These are phyloP conservation scores for Arvicanthis niloticus DNA, from an alignment of 2,113 vertebrate genomes.

Conservation along the genomic window DNA sequence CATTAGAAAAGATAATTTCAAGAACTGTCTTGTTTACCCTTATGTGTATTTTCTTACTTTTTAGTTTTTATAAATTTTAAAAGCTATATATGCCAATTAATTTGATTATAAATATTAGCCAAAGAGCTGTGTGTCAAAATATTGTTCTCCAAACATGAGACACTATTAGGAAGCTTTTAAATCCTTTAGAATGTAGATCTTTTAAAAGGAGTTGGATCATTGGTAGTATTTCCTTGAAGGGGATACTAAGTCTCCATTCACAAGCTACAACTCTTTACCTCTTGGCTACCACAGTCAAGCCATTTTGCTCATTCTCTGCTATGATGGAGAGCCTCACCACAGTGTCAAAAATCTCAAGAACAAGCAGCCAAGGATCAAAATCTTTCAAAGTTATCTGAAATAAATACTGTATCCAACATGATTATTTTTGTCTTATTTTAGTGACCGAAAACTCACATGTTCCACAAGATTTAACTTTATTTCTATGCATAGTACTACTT, in stretches of 20 bases:
- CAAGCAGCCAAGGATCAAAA: neutral
- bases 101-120: too few relatives aligned
- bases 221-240: accelerated
- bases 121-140: neutral
- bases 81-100: neutral
- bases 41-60: neutral
- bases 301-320: neutral
- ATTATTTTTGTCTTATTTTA: neutral
- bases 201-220: neutral
- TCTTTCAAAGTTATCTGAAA: neutral
- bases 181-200: accelerated
- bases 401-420: neutral
- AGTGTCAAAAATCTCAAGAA: neutral
- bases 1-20: neutral
- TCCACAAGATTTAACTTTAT: neutral
- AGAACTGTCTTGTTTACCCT: neutral
- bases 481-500: neutral
- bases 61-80: neutral
- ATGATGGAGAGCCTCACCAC: too few relatives aligned
- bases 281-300: too few relatives aligned
- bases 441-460: neutral
- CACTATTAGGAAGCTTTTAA: too few relatives aligned
- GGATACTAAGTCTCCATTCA: accelerated
- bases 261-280: neutral
- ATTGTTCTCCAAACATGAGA: accelerated